Evolutionary conservation across 2,888 invertebrate species (phyloP).

Genomic region (Plebejus melissa): DNA sequence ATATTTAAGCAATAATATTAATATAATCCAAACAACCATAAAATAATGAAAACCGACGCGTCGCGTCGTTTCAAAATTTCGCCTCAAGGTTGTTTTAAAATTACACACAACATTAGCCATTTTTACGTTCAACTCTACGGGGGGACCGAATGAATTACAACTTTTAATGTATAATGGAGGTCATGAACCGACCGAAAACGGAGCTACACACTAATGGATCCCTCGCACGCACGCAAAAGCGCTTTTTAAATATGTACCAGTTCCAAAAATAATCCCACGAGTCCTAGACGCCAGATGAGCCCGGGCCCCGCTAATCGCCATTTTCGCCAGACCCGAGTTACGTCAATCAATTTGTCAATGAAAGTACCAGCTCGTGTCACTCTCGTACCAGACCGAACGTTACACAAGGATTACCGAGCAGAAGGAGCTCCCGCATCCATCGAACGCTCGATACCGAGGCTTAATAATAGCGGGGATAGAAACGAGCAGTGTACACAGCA

Average conservation of each 20-base stretch:
- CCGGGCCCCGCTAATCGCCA: conserved; percentile 6
- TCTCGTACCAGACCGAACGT: conserved; percentile 40
- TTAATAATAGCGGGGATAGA: not conserved
- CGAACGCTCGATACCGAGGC: conserved; percentile 25
- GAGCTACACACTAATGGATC: conserved; percentile 22
- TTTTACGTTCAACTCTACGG: not conserved
- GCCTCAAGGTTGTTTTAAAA: not conserved
- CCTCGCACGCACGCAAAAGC: conserved; percentile 10
- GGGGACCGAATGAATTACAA: conserved; percentile 5
- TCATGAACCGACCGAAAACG: conserved; percentile 1
- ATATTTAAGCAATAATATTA: no score
- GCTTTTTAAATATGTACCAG: conserved; percentile 22
- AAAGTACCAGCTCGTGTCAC: conserved; percentile 45
- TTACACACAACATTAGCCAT: not conserved
- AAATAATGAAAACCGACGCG: not conserved
- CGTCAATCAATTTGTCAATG: conserved; percentile 71
- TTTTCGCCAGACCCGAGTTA: conserved; percentile 35
- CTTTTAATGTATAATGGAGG: conserved; percentile 14
- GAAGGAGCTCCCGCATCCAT: not conserved
- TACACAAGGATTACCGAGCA: conserved; percentile 22
- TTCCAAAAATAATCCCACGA: conserved; percentile 16
- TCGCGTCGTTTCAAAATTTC: not conserved
- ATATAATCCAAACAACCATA: not conserved
- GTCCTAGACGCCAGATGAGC: conserved; percentile 21
- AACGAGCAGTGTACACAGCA: conserved; percentile 41